A percentile compares a stretch with the other conserved stretches of the same genome.
These are phyloP conservation scores for Sinocyclocheilus anophthalmus DNA, from an alignment of 2,113 vertebrate genomes.

Conservation along the genomic window DNA sequence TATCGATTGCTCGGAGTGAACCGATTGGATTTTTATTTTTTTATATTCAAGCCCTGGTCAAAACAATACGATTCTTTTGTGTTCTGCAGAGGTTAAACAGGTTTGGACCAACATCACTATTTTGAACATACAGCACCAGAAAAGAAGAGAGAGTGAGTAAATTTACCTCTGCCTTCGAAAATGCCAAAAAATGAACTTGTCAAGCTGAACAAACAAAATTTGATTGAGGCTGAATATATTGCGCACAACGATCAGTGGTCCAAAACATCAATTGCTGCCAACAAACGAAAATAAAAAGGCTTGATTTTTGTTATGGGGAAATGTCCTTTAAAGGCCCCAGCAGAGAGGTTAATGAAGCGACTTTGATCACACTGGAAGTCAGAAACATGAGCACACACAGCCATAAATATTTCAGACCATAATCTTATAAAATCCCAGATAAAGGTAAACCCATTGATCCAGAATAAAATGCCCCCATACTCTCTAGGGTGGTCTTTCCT, in stretches of 20 bases:
- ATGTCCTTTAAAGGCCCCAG: slow-evolving; percentile 4
- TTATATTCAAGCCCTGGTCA: no score
- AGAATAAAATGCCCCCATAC: not conserved
- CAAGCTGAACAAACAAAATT: slow-evolving; percentile 9
- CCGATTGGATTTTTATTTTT: no score
- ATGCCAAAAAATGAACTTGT: not conserved
- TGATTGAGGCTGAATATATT: slow-evolving; percentile 21
- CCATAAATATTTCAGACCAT: slow-evolving; percentile 40
- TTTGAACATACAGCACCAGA: not conserved
- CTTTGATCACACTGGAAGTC: slow-evolving; percentile 42
- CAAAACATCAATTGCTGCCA: slow-evolving; percentile 30
- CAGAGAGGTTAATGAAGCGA: slow-evolving; percentile 38
- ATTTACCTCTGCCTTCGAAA: slow-evolving; percentile 10
- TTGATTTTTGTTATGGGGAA: slow-evolving; percentile 26
- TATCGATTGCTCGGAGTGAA: no score
- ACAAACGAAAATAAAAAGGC: not conserved
- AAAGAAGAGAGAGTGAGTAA: slow-evolving; percentile 5
- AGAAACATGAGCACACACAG: not conserved
- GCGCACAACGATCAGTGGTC: not conserved
- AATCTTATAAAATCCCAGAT: slow-evolving; percentile 17
- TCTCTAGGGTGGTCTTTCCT: not conserved
- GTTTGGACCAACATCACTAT: not conserved
- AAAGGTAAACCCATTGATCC: slow-evolving; percentile 32
- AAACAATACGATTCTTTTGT: not conserved
- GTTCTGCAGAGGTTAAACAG: not conserved